phyloP scores from a whole-genome alignment of 2,797 vertebrate species.

The Phyllotis vaccarum region DNA sequence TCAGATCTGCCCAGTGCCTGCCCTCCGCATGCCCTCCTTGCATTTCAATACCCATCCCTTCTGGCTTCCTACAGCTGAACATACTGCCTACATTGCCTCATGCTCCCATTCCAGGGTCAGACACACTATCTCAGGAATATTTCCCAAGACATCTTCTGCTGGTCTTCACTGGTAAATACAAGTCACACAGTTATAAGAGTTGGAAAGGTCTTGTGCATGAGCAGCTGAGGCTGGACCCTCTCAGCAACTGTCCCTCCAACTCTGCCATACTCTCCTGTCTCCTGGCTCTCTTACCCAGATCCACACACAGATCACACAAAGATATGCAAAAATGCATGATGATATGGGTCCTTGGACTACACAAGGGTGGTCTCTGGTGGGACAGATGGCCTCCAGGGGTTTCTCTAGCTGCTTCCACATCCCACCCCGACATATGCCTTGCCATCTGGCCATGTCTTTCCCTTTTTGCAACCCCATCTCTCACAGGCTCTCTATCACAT shows the following conservation, averaged over 20 bases:
- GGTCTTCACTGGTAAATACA: too few relatives aligned
- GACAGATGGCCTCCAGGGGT: background rate
- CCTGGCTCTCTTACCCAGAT: background rate
- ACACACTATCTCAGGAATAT: background rate
- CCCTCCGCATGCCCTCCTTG: background rate
- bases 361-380: background rate
- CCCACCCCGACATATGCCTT: background rate
- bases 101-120: too few relatives aligned
- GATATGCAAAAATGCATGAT: background rate
- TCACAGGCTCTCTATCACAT: rapidly evolving
- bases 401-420: background rate
- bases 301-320: background rate
- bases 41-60: background rate
- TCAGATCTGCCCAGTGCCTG: background rate
- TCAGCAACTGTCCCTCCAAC: background rate
- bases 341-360: background rate
- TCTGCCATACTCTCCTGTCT: background rate
- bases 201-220: rapidly evolving
- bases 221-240: background rate
- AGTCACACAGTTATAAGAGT: background rate
- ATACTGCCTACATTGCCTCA: too few relatives aligned
- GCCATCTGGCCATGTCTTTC: background rate
- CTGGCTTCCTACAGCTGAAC: background rate
- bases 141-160: background rate
- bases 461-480: rapidly evolving